Evolutionary conservation across 2,888 invertebrate genomes (phyloP).

Genomic region (Lampropteryx suffumata): DNA sequence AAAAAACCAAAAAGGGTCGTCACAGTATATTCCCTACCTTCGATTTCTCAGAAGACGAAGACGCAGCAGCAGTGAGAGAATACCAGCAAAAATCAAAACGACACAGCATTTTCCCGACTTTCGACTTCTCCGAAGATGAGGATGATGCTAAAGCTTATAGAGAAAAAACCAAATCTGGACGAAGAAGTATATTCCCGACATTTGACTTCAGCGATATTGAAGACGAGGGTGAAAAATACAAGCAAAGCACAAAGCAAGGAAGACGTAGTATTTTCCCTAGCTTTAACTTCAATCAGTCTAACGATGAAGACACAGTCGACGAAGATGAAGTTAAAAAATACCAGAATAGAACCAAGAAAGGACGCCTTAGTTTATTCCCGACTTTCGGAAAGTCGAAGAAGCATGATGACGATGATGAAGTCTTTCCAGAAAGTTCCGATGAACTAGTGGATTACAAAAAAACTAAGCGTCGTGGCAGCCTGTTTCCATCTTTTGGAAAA

Average conservation of each 20-base stretch:
- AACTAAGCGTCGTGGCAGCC: conserved; percentile 65
- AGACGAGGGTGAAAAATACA: conserved; percentile 62
- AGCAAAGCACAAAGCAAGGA: conserved; percentile 65
- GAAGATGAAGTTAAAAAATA: conserved; percentile 72
- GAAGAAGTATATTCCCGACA: conserved; percentile 69
- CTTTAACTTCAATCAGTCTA: conserved; percentile 64
- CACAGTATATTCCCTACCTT: conserved; percentile 68
- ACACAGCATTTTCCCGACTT: conserved; percentile 68
- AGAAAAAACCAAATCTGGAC: conserved; percentile 64
- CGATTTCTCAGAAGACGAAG: conserved; percentile 57
- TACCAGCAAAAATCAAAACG: conserved; percentile 57
- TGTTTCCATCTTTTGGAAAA: conserved; percentile 73
- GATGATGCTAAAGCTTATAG: conserved; percentile 66
- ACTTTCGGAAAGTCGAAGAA: conserved; percentile 69
- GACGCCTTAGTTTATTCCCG: conserved; percentile 69
- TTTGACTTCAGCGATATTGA: conserved; percentile 72
- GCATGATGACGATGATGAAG: conserved; percentile 60
- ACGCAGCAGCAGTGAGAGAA: conserved; percentile 30
- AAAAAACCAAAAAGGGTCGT: conserved; percentile 58
- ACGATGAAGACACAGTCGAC: conserved; percentile 66
- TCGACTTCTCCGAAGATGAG: conserved; percentile 73
- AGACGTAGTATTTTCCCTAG: conserved; percentile 72
- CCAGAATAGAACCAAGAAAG: conserved; percentile 69
- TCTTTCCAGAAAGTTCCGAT: conserved; percentile 72
- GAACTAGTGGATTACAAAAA: conserved; percentile 73